Evolutionary conservation across 2,797 vertebrate genomes (phyloP), one percentile per base, ranked within the genome.

Genomic region (Chelonia mydas): DNA sequence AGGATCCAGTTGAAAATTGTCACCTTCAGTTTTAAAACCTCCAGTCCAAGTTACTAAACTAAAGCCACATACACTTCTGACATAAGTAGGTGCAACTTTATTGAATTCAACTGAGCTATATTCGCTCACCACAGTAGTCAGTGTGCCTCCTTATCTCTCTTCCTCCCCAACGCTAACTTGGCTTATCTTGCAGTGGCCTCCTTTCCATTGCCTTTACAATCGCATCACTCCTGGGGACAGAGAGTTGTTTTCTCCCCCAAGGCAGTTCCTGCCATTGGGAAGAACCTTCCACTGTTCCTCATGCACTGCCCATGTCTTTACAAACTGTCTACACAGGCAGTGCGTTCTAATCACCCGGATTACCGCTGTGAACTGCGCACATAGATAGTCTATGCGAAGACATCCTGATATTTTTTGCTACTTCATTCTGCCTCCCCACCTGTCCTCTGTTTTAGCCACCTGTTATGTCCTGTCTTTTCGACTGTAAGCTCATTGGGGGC

Each of bases 1-100:
- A 87, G 86, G 37, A 80, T 82, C 2, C 7, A 49, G 27, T 37
- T 80, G 80, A 87, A 45, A 80, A 45, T 2, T 28, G n/a, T 27
- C 77, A 28, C 87, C 5, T 16, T 7, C 11, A n/a, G 5, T 65
- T 45, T 25, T 90, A 82, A 86, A 83, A 5, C 33, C 15, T 84
- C 31, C 3, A 88, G 79, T 7, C 55, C 74, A 83, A 59, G 81
- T 81, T n/a, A 57, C 81, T 79, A 92, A n/a, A 47, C 50, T 90
- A 68, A 31, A 2, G 0, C 2, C 57, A 89, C 8, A 87, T 87
- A 10, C 50, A 50, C 0, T 2, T 11, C 53, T 4, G 57, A 59
- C 57, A 25, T 27, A 59, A 55, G 23, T 10, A 55, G 54, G 21
- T 27, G 54, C 4, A 27, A 23, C 23, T 27, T 10, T 23, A 55